Conservation (phyloP, 2,797 vertebrate genomes). For the Orientallactaga sibirica region DNA sequence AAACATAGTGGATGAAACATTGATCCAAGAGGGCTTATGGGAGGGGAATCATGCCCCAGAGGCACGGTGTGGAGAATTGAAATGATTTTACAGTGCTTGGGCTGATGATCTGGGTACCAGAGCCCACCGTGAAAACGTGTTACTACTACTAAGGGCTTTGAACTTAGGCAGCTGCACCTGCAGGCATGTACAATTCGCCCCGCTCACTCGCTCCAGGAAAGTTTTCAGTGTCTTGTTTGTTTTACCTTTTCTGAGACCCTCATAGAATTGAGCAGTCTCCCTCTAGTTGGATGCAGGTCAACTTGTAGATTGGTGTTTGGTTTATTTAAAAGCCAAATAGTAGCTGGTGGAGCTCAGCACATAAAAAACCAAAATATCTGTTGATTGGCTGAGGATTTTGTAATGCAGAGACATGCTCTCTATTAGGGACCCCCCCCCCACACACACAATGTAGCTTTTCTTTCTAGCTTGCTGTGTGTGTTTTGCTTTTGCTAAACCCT, state of each 20-base stretch:
- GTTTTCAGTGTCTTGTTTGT: neutral
- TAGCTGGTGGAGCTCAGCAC: neutral
- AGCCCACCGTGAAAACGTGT: neutral
- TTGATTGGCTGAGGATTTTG: neutral
- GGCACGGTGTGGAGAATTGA: neutral
- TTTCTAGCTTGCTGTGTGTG: neutral
- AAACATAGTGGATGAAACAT: slow-evolving; percentile 22
- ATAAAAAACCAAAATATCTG: neutral
- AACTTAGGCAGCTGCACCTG: neutral
- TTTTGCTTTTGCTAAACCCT: neutral
- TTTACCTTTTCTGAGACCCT: neutral
- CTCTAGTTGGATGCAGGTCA: neutral
- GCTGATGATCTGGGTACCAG: neutral
- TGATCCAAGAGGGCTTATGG: slow-evolving; percentile 34
- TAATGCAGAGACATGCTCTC: neutral
- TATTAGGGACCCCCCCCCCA: neutral
- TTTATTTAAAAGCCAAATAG: neutral
- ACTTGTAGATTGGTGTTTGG: neutral
- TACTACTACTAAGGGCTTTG: neutral
- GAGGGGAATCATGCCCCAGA: neutral
- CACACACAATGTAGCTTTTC: neutral
- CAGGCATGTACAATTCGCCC: accelerated
- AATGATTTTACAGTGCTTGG: slow-evolving; percentile 53
- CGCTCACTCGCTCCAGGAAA: neutral
- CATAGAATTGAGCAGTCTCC: neutral